Conservation (phyloP, 2,888 invertebrate species). For the Cheilosia grossa region DNA sequence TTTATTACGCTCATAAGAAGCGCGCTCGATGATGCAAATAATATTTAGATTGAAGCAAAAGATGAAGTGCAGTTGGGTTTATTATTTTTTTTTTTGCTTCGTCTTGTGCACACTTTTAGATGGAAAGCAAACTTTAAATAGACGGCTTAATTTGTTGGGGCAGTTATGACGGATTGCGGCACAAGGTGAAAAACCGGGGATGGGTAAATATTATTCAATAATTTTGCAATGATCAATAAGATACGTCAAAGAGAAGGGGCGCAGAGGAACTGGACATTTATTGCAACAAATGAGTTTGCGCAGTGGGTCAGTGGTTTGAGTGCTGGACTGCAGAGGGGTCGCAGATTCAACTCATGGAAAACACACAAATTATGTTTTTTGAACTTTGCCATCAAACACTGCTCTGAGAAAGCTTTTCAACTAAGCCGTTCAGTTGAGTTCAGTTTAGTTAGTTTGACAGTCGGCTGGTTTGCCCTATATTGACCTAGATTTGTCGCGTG, state of each 20-base stretch:
- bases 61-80: constrained; percentile 17
- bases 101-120: neutral
- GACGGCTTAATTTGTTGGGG: constrained; percentile 45
- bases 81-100: neutral
- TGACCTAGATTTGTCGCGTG: too few species aligned
- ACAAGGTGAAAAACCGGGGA: neutral
- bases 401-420: too few species aligned
- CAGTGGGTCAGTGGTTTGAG: too few species aligned
- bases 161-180: constrained; percentile 24
- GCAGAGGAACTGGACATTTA: neutral
- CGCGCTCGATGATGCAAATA: constrained; percentile 46
- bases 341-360: too few species aligned
- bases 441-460: too few species aligned
- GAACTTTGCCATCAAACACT: too few species aligned
- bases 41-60: constrained; percentile 46
- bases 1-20: constrained; percentile 47
- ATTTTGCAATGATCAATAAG: constrained; percentile 38
- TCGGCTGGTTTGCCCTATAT: too few species aligned
- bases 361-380: too few species aligned
- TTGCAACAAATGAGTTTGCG: neutral
- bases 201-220: constrained; percentile 60
- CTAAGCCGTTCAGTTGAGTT: too few species aligned
- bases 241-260: neutral
- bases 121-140: constrained; percentile 15
- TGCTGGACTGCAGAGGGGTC: too few species aligned